Evolutionary conservation across 2,113 vertebrate genomes (phyloP).

Genomic region (Alouatta palliata): DNA sequence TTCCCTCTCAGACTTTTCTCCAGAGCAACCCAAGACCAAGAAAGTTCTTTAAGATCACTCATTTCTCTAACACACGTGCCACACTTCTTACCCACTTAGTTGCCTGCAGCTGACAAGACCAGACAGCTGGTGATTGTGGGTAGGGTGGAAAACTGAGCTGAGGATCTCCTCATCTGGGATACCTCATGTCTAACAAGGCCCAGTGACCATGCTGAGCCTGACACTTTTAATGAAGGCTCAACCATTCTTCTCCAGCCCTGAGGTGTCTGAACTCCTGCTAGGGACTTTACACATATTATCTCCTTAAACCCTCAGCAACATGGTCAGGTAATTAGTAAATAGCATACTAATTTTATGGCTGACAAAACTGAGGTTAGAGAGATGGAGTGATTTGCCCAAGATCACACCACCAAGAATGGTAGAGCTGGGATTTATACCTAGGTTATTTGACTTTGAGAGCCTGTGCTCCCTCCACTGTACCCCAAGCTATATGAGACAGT

Average conservation of each 20-base stretch:
- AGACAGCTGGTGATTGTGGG: neutral
- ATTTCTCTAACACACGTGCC: slow-evolving; percentile 10
- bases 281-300: neutral
- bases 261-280: slow-evolving; percentile 28
- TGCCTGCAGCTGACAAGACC: neutral
- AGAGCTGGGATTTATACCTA: neutral
- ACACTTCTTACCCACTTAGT: neutral
- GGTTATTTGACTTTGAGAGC: neutral
- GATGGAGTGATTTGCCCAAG: slow-evolving; percentile 31
- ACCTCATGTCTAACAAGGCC: neutral
- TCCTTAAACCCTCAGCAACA: neutral
- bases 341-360: neutral
- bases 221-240: slow-evolving; percentile 25
- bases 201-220: neutral
- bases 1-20: slow-evolving; percentile 13
- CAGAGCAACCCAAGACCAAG: neutral
- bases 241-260: neutral
- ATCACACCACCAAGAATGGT: slow-evolving; percentile 27
- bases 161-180: neutral
- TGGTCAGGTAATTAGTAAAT: neutral
- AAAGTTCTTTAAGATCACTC: neutral
- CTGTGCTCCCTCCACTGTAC: neutral
- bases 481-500: neutral
- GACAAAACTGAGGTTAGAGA: slow-evolving; percentile 14
- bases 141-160: slow-evolving; percentile 34